Evolutionary conservation across 2,113 vertebrate species (phyloP), one percentile per base, ranked within the genome.

Genomic region (Mobula hypostoma): DNA sequence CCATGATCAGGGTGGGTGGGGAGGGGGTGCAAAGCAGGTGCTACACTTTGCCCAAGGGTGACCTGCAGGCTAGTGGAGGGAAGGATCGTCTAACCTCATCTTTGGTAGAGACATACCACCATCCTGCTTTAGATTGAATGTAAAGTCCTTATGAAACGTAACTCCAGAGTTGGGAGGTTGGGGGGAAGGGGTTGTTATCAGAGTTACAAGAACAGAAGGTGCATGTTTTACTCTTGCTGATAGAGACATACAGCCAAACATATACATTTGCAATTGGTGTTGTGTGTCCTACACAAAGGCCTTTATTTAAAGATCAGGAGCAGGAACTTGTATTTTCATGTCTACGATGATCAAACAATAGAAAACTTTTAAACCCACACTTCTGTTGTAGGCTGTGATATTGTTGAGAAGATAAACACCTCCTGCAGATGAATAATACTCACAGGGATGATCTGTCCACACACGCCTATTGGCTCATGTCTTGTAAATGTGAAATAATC

Each of bases 371-470:
- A 48, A 93, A 76, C 56, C 40, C 40, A 11, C 68, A 74, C 32
- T 92, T 92, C 66, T 40, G 66, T 72, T 48, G 36, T 48, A 27
- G 32, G 40, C 68, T 48, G 63, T 36, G 36, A 70, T 56, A 56
- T 72, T 74, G 48, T 48, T 14, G 7, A 88, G 95, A 97, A 97
- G 97, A 97, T 96, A 97, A 97, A 97, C 96, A 96, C 7, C 36
- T 95, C 95, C 95, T 24, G 17, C 74, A 94, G 94, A 94, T 94
- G 95, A 94, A 95, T 94, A 96, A 95, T 96, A 99, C 99, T 99
- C 96, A 99, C 99, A 82, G 99, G 99, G 96, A 99, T 98, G 97
- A 99, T 99, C 98, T 99, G 99, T 98, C 99, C 99, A 96, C 99
- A 99, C 94, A 99, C 99, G 95, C 99, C 99, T 7, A 99, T 98